Conservation (phyloP, 2,113 vertebrate species). For the Illadopsis cleaveri region DNA sequence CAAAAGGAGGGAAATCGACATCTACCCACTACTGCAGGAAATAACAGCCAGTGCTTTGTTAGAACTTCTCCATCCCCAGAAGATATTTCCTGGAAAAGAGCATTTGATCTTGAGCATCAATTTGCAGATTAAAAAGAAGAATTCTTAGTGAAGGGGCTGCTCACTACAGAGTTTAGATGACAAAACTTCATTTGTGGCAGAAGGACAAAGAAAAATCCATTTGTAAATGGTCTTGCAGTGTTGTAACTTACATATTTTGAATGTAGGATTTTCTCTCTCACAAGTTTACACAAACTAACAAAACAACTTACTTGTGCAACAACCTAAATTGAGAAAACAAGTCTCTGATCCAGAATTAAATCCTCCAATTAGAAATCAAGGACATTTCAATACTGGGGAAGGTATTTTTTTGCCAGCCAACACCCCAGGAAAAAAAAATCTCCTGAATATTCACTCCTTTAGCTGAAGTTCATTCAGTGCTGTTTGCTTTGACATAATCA, state of each 20-base stretch:
- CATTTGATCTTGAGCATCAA: not conserved
- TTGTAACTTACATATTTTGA: fast-evolving
- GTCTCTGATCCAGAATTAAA: not conserved
- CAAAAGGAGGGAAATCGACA: not conserved
- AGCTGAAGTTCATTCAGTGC: not conserved
- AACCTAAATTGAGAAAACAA: not conserved
- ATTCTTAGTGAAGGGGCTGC: not conserved
- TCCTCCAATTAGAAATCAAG: not conserved
- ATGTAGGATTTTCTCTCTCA: not conserved
- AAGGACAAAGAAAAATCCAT: not conserved
- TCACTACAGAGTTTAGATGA: not conserved
- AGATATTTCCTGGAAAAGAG: not conserved
- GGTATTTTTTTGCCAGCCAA: not conserved
- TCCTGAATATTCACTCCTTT: not conserved
- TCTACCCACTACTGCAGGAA: not conserved
- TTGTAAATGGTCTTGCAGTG: not conserved
- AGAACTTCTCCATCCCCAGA: not conserved
- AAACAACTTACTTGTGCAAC: not conserved
- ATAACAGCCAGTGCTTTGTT: not conserved
- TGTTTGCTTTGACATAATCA: not conserved
- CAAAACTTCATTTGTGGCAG: not conserved
- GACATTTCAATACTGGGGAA: not conserved
- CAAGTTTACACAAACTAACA: not conserved
- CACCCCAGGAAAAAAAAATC: not conserved
- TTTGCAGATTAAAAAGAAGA: not conserved